Conservation (phyloP, 2,113 vertebrate species). For the Dryoscopus gambensis region DNA sequence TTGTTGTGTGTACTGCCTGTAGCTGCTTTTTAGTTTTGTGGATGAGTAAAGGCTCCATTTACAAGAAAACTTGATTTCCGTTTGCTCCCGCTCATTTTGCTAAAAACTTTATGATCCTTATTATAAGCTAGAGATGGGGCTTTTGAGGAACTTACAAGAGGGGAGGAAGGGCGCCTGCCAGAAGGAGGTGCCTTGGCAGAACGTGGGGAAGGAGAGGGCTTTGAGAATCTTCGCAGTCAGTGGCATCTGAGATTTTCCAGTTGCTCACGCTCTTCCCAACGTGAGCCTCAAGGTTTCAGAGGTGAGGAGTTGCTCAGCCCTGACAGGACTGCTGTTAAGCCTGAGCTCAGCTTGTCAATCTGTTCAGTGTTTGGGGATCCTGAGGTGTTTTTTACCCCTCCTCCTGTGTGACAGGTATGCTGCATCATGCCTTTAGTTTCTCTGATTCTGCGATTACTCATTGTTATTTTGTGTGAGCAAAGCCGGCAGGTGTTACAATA, state of each 20-base stretch:
- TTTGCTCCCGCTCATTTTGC: neutral
- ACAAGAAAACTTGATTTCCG: neutral
- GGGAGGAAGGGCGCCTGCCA: neutral
- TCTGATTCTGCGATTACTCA: neutral
- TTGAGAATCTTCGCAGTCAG: neutral
- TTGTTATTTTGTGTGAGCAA: neutral
- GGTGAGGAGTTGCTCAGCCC: neutral
- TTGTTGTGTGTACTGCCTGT: neutral
- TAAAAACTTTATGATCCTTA: neutral
- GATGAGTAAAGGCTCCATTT: slow-evolving; percentile 17
- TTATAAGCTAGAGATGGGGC: neutral
- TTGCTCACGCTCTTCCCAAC: neutral
- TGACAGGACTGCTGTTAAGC: neutral
- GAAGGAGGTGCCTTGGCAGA: neutral
- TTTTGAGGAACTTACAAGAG: neutral
- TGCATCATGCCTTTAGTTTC: neutral
- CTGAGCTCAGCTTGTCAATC: accelerated
- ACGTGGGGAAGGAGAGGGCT: neutral
- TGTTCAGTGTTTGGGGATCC: neutral
- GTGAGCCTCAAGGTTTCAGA: neutral
- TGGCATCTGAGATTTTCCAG: neutral
- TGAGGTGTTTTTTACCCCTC: neutral
- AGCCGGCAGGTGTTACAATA: neutral
- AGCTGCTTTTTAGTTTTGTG: neutral
- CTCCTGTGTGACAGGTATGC: neutral